phyloP scores from a whole-genome alignment of 2,113 vertebrate genomes.

The Eudyptes chrysolophus region DNA sequence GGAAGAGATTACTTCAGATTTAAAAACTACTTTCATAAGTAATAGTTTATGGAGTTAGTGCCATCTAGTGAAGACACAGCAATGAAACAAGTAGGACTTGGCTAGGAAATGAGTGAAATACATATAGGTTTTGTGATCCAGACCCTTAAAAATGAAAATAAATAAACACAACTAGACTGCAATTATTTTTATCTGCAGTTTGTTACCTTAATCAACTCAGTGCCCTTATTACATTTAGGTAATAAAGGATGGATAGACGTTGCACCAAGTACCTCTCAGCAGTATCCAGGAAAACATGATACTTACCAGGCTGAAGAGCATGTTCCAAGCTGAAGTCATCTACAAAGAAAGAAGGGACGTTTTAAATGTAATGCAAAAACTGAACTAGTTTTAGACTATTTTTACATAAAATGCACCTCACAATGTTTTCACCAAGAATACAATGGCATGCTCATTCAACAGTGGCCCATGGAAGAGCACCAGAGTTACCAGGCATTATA shows the following conservation, averaged over 20 bases:
- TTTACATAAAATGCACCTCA: background rate
- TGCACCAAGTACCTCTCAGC: background rate
- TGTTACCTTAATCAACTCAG: background rate
- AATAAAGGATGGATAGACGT: background rate
- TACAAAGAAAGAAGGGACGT: background rate
- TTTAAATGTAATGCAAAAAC: background rate
- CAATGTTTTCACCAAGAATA: background rate
- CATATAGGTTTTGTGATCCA: background rate
- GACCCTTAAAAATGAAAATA: background rate
- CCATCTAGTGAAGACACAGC: constrained; percentile 47
- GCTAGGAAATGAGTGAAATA: background rate
- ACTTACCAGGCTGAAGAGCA: background rate
- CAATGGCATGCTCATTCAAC: background rate
- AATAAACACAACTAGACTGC: background rate
- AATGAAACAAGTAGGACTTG: background rate
- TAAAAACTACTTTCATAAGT: background rate
- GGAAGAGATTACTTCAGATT: background rate
- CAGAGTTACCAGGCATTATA: background rate
- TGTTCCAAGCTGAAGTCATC: background rate
- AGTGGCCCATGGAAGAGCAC: background rate
- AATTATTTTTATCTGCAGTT: background rate
- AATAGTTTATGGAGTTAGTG: constrained; percentile 30
- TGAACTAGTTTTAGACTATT: background rate
- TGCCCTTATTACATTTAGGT: background rate
- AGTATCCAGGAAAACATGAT: background rate